Conservation (phyloP, 2,113 vertebrate species). For the Amblyornis subalaris region DNA sequence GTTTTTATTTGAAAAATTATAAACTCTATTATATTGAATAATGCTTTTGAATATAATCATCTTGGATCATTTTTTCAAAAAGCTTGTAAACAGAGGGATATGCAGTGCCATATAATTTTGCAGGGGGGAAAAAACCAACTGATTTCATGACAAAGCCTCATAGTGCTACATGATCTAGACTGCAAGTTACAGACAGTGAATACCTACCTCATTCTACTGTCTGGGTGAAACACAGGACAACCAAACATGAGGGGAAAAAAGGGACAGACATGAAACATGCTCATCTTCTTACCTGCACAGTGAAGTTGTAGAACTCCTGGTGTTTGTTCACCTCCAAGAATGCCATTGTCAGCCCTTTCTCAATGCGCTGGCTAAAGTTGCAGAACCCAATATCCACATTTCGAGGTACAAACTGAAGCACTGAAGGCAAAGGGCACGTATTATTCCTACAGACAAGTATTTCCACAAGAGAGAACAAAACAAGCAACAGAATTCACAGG, state of each 20-base stretch:
- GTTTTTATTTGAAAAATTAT: background rate
- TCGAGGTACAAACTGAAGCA: conserved; percentile 93
- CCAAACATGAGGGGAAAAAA: background rate
- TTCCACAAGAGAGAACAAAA: background rate
- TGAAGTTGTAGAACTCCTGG: conserved; percentile 81
- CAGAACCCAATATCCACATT: conserved; percentile 85
- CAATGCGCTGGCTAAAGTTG: conserved; percentile 87
- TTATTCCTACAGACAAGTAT: background rate
- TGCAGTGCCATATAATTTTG: background rate
- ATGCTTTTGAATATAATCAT: background rate
- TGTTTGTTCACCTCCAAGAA: conserved; percentile 82
- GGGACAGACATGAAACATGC: background rate
- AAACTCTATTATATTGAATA: background rate
- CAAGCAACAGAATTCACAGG: background rate
- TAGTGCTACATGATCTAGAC: background rate
- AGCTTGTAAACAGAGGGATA: background rate
- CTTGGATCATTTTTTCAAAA: background rate
- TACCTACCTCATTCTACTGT: background rate
- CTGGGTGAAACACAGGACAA: background rate
- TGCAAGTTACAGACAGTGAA: background rate
- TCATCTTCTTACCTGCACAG: conserved; percentile 82
- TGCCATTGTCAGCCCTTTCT: conserved; percentile 85
- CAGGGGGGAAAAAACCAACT: background rate
- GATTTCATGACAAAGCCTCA: background rate
- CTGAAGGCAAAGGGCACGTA: conserved; percentile 62